A percentile compares a stretch with the other conserved stretches of the same genome.
Evolutionary conservation across 2,888 invertebrate genomes (phyloP).

Genomic region (Entomobrya multifasciata): DNA sequence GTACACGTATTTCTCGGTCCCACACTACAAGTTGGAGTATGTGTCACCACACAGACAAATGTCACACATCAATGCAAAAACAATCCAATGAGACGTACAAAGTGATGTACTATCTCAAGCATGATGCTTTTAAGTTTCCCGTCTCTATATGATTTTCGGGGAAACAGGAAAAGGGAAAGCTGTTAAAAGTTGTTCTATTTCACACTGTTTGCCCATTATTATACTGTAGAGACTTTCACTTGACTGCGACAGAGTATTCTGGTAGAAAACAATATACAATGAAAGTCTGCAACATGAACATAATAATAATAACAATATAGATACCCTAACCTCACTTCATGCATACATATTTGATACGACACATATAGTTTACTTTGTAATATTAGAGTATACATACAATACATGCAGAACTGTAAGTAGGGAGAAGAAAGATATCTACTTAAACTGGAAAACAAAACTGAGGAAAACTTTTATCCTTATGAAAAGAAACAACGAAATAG

Average conservation of each 20-base stretch:
- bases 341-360: not conserved
- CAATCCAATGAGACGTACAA: slow-evolving; percentile 11
- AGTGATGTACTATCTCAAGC: slow-evolving; percentile 32
- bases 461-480: slow-evolving; percentile 53
- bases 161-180: slow-evolving; percentile 50
- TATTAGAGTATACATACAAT: not conserved
- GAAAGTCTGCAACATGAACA: not conserved
- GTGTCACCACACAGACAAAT: no score
- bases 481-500: slow-evolving; percentile 49
- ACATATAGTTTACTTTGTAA: no score
- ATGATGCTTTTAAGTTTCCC: slow-evolving; percentile 40
- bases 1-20: no score
- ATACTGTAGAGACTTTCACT: slow-evolving; percentile 63
- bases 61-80: no score
- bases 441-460: slow-evolving; percentile 29
- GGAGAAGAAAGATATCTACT: not conserved
- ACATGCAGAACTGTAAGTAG: not conserved
- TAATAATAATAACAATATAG: not conserved
- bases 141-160: not conserved
- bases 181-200: slow-evolving; percentile 68
- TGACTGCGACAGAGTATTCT: slow-evolving; percentile 34
- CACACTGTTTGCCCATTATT: slow-evolving; percentile 64
- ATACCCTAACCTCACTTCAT: not conserved
- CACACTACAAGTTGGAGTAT: no score
- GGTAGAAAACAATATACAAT: slow-evolving; percentile 13